Evolutionary conservation across 23 tunicate species (phyloP), one percentile per base, ranked within the genome.

Genomic region (Ascidia mentula): DNA sequence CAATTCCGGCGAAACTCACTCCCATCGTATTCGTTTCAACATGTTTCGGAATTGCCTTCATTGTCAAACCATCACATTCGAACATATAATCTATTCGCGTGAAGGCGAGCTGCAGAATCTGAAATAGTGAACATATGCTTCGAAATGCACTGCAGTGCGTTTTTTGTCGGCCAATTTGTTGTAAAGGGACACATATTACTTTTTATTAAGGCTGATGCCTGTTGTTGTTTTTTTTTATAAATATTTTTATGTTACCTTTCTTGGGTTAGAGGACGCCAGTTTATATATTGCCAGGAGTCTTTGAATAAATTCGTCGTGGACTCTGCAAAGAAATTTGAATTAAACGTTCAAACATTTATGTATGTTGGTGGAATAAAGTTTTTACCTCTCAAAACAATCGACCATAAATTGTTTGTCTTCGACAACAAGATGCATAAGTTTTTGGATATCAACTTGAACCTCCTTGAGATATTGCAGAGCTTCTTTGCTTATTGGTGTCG

Each of bases 71-170:
- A n/a, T 76, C 40, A 24, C 69, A 73, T 30, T 88, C 82, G 37
- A 92, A 79, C 98, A 92, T 92, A 72, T 92, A 92, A 69, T 92
- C 98, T n/a, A 92, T 80, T 6, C 98, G 89, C 4, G 83, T 53
- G 32, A 87, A 38, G 0, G 89, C 92, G 32, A 88, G 36, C 69
- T 60, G 72, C 5, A 32, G 15, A 22, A 30, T 77, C 93, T 88
- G 69, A 35, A 73, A 20, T 75, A 37, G 30, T 22, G n/a, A n/a
- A n/a, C n/a, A n/a, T n/a, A n/a, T n/a, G n/a, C n/a, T n/a, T n/a
- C n/a, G n/a, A n/a, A n/a, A n/a, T n/a, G n/a, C n/a, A n/a, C n/a
- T n/a, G n/a, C n/a, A n/a, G n/a, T n/a, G n/a, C n/a, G n/a, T n/a
- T n/a, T n/a, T n/a, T n/a, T n/a, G n/a, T n/a, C n/a, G n/a, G n/a